Percentiles rank a stretch among this genome's conserved stretches.
Evolutionary conservation across 2,113 vertebrate genomes (phyloP).

Genomic region (Peucedramus taeniatus): DNA sequence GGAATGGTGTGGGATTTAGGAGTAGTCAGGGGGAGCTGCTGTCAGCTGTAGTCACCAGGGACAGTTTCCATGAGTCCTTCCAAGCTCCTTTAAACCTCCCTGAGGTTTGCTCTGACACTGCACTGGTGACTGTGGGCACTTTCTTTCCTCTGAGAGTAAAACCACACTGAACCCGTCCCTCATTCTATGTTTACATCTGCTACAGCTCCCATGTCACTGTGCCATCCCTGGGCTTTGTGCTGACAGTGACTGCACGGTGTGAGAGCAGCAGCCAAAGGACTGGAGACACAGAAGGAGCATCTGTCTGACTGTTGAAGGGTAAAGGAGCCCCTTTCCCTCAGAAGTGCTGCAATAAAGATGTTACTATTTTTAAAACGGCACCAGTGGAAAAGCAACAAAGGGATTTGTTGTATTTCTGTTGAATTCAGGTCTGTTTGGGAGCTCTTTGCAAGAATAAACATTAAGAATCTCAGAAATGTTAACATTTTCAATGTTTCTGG

Average conservation of each 20-base stretch:
- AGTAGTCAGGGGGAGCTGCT: not conserved
- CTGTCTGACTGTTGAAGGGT: not conserved
- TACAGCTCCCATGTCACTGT: not conserved
- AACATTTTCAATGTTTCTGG: not conserved
- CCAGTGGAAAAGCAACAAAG: not conserved
- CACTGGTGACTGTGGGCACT: not conserved
- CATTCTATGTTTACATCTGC: not conserved
- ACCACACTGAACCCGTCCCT: not conserved
- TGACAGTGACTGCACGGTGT: not conserved
- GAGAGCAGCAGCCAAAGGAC: not conserved
- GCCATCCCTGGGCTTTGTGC: not conserved
- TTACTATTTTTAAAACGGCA: constrained; percentile 33
- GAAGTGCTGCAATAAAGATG: not conserved
- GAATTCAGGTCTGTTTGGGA: constrained; percentile 8
- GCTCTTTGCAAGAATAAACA: not conserved
- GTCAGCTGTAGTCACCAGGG: not conserved
- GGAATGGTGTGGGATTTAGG: not conserved
- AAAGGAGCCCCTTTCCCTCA: not conserved
- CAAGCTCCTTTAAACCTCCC: not conserved
- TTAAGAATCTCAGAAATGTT: not conserved
- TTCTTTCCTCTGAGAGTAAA: not conserved
- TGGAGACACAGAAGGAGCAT: not conserved
- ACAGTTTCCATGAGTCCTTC: not conserved
- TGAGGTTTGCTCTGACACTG: not conserved
- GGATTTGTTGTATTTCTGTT: not conserved